Evolutionary conservation across 1,140 invertebrate genomes (phyloP).

Genomic region (Dolichoris vasculosae): DNA sequence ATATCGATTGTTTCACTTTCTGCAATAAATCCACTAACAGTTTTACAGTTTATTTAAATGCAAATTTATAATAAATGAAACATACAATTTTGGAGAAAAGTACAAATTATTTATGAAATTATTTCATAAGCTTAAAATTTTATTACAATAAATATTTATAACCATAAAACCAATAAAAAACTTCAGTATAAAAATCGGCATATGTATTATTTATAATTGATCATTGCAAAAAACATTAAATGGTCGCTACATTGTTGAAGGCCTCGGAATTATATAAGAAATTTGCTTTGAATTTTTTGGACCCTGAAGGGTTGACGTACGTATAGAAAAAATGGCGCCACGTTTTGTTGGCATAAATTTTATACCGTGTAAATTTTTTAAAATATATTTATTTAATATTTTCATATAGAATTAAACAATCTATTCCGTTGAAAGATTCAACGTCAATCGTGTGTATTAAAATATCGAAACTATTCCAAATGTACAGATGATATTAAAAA

Average conservation of each 20-base stretch:
- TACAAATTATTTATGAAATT: neutral
- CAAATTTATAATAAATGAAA: neutral
- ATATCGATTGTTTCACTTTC: neutral
- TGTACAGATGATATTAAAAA: too few species aligned
- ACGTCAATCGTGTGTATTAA: too few species aligned
- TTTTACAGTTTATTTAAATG: neutral
- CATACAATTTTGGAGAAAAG: neutral
- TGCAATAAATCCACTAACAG: neutral
- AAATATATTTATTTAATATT: neutral
- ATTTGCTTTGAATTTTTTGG: constrained; percentile 42
- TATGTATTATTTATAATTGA: constrained; percentile 3
- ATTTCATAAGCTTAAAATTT: neutral
- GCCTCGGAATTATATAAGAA: constrained; percentile 40
- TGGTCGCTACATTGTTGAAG: constrained; percentile 26
- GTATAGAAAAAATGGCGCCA: neutral
- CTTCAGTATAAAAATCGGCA: constrained; percentile 9
- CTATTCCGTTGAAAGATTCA: too few species aligned
- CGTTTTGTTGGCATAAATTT: neutral
- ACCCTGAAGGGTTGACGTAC: constrained; percentile 32
- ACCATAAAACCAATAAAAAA: constrained; percentile 9
- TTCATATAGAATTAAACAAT: too few species aligned
- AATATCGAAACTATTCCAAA: too few species aligned
- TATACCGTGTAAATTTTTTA: neutral
- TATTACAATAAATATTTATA: neutral
- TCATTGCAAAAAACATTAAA: neutral